These are phyloP conservation scores for Penaeus indicus DNA, from an alignment of 1,140 invertebrate genomes.

Conservation along the genomic window DNA sequence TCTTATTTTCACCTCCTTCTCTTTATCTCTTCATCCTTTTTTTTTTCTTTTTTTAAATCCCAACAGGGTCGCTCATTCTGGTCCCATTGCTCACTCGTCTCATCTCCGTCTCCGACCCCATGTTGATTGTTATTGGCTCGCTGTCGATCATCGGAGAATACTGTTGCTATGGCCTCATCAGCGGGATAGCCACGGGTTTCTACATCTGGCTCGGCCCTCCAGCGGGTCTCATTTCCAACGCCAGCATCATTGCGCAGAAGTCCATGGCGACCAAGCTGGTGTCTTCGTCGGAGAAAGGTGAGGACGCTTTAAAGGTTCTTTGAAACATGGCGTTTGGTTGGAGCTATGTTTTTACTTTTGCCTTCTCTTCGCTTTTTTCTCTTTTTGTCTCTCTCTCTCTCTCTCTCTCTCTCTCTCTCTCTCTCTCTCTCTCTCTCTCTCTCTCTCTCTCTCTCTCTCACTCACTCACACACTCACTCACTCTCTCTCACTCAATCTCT, in stretches of 20 bases:
- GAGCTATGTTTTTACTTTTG: background rate
- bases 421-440: constrained; percentile 19
- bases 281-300: constrained; percentile 52
- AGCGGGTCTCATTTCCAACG: constrained; percentile 57
- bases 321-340: too few relatives aligned
- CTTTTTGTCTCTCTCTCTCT: constrained; percentile 6
- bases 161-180: constrained; percentile 51
- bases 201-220: constrained; percentile 58
- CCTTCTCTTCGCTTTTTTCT: background rate
- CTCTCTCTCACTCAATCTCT: background rate
- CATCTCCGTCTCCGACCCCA: constrained; percentile 42
- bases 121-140: constrained; percentile 40
- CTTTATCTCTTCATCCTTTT: background rate
- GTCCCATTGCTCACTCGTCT: constrained; percentile 52
- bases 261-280: constrained; percentile 62
- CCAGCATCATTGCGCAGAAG: constrained; percentile 54
- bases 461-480: background rate
- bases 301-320: background rate
- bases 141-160: constrained; percentile 53
- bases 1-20: background rate
- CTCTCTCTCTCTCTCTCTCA: background rate
- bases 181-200: constrained; percentile 11
- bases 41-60: background rate
- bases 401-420: constrained; percentile 25
- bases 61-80: constrained; percentile 54